Evolutionary conservation across 2,888 invertebrate genomes (phyloP), one percentile per base, ranked within the genome.

Genomic region (Cosmopolites sordidus): DNA sequence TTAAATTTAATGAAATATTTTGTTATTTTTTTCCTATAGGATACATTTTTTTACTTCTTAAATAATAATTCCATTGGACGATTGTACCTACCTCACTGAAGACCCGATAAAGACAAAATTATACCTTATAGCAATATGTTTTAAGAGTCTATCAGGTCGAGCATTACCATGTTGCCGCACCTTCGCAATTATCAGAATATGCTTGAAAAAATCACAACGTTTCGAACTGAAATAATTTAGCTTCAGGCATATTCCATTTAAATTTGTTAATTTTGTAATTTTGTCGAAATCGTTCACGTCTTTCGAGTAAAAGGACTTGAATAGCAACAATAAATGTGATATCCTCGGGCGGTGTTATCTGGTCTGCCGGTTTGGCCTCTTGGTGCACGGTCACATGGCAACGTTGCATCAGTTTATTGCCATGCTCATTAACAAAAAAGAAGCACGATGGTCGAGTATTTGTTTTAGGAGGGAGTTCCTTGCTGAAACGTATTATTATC

Each of bases 41-140:
- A 27, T 27, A 5, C 27, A 5, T 27, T 9, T 5, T 27, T 22
- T 22, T 22, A 22, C 3, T 22, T 22, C 8, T 22, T 8, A 8
- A 12, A 11, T 12, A 40, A 16, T 3, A 4, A 38, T 27, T 52
- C 17, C 14, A 15, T 56, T 68, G 70, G 66, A 48, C 69, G 55
- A 64, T 61, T 69, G 63, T 66, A 69, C 71, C 67, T 65, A 68
- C 69, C 65, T 65, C 67, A 65, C 65, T 58, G 64, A 63, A 64
- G 62, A 63, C 65, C 65, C 63, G 67, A 69, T 69, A 69, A 69
- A 64, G 62, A 67, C 67, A 62, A 69, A 69, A 69, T 69, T 69
- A 69, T 65, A 68, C 67, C 69, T 67, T 71, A 70, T 71, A 62
- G 64, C 62, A 50, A 54, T 50, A 50, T 45, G 50, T 51, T 55